A percentile compares a stretch with the other conserved stretches of the same genome.
Evolutionary conservation across 1,140 invertebrate genomes (phyloP).

Genomic region (Papilio xuthus): DNA sequence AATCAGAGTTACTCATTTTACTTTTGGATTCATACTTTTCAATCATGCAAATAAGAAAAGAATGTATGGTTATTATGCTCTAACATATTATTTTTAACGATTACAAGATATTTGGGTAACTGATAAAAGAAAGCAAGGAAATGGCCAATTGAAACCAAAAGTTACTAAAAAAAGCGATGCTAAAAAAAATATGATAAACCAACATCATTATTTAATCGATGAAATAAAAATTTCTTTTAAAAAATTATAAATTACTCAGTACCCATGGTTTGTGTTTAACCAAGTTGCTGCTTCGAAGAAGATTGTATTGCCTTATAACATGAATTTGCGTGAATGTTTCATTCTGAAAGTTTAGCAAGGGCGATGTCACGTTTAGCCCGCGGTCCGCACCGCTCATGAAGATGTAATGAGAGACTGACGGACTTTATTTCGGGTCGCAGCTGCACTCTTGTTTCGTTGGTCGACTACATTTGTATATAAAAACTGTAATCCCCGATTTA

Average conservation of each 20-base stretch:
- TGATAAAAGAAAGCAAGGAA: no score
- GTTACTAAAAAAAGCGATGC: no score
- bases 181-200: no score
- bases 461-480: slow-evolving; percentile 31
- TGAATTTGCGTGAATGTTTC: slow-evolving; percentile 32
- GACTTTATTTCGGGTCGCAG: slow-evolving; percentile 29
- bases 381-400: slow-evolving; percentile 29
- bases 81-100: no score
- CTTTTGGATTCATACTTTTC: not conserved
- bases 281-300: not conserved
- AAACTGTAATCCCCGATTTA: slow-evolving; percentile 28
- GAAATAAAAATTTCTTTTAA: not conserved
- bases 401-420: slow-evolving; percentile 36
- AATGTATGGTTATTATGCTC: no score
- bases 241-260: not conserved
- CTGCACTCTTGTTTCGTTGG: slow-evolving; percentile 26
- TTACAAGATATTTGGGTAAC: no score
- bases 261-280: not conserved
- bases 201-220: not conserved
- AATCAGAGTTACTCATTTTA: slow-evolving; percentile 1
- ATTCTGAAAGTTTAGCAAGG: slow-evolving; percentile 27
- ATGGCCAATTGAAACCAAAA: no score
- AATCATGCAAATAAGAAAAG: no score
- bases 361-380: slow-evolving; percentile 33
- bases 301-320: slow-evolving; percentile 32